Base-by-base conservation (phyloP, 2,888 invertebrate species). In the Cryptosula pallasiana region DNA sequence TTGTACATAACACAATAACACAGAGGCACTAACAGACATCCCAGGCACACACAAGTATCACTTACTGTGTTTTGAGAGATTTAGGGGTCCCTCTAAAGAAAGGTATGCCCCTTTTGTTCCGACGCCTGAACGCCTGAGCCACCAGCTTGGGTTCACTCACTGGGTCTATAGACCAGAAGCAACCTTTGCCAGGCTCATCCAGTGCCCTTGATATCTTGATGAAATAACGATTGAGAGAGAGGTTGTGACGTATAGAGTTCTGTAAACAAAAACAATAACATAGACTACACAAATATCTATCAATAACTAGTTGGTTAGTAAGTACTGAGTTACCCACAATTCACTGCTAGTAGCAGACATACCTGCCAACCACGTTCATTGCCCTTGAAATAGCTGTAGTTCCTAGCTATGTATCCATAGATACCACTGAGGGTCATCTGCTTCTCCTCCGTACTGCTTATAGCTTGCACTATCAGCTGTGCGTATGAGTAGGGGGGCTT, bases 331-430 rank as follows among this genome's bases (percentile, higher is more conserved):
- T 45, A 45, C 20, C 45, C 9, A 45, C 45, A 45, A n/a, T n/a
- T n/a, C n/a, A n/a, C n/a, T n/a, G n/a, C n/a, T n/a, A n/a, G n/a
- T n/a, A n/a, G n/a, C n/a, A n/a, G n/a, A 71, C 13, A 78, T 78
- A 87, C 87, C 87, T 95, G 95, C 95, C 95, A 96, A 76, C 95
- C 95, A 86, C 95, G 95, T 83, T 96, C 95, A 0, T 94, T 94
- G 73, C 94, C 94, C 83, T 95, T 89, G 84, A 95, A 96, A 86
- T 95, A 96, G 9, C 95, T 95, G 87, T 95, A 96, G 85, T 95
- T 91, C 87, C 94, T 95, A 76, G 95, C 94, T 86, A 96, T 96
- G 86, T 94, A 96, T 79, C 94, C 94, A 88, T 96, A 96, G 83
- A 96, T 96, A 81, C 95, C 95, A 83, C 92, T 93, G 73, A 96